A percentile compares a stretch with the other conserved stretches of the same genome.
These are phyloP conservation scores for Telmatochromis bifrenatus DNA, from an alignment of 2,113 vertebrate species.

Conservation along the genomic window DNA sequence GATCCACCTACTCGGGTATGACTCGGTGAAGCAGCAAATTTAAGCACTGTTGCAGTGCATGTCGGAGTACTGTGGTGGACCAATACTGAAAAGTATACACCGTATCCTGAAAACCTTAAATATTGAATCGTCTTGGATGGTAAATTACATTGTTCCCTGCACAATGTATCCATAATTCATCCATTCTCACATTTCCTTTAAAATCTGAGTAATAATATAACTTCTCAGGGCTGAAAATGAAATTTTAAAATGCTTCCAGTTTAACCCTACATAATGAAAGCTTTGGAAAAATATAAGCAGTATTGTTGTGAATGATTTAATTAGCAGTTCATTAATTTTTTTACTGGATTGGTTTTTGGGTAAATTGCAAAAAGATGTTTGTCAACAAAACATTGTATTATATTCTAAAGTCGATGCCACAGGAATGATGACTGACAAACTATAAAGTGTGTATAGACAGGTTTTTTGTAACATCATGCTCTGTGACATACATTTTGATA, in stretches of 20 bases:
- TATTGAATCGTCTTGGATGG: background rate
- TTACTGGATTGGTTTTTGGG: background rate
- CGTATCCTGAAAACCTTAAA: background rate
- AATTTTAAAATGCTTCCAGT: background rate
- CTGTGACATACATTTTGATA: background rate
- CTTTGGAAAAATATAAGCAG: background rate
- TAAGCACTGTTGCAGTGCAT: background rate
- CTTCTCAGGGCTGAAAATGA: background rate
- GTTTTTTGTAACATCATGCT: background rate
- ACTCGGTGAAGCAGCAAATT: background rate
- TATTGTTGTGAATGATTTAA: background rate
- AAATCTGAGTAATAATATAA: background rate
- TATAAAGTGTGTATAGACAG: background rate
- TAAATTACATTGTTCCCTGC: background rate
- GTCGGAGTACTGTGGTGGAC: background rate
- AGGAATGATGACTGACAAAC: background rate
- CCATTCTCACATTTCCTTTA: background rate
- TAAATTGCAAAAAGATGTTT: background rate
- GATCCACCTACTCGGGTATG: background rate
- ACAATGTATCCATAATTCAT: background rate
- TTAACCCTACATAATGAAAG: background rate
- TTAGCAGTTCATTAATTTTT: background rate
- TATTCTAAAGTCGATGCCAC: background rate
- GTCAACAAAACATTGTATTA: background rate
- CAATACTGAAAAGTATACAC: background rate